Evolutionary conservation across 2,888 invertebrate genomes (phyloP).

Genomic region (Dilophus febrilis): DNA sequence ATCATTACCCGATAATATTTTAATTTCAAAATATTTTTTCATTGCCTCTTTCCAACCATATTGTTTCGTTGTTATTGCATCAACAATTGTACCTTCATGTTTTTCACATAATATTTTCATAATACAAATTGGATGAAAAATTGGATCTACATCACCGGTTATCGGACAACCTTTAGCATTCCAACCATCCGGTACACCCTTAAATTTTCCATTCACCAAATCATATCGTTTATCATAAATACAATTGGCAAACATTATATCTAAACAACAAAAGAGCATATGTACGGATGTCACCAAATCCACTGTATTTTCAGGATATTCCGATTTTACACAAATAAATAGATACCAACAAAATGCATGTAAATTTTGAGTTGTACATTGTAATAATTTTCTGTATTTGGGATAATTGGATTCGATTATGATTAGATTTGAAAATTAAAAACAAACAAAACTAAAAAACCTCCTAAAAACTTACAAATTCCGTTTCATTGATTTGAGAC

Average conservation of each 20-base stretch:
- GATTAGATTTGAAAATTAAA: too few relatives aligned
- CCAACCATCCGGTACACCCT: slow-evolving; percentile 41
- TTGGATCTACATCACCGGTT: slow-evolving; percentile 27
- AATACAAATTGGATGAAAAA: slow-evolving; percentile 74
- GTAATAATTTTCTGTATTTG: slow-evolving; percentile 36
- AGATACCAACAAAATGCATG: slow-evolving; percentile 92
- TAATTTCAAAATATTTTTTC: slow-evolving; percentile 53
- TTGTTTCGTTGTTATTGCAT: slow-evolving; percentile 80
- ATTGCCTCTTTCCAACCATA: slow-evolving; percentile 72
- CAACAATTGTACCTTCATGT: slow-evolving; percentile 66
- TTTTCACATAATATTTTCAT: slow-evolving; percentile 65
- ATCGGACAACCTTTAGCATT: slow-evolving; percentile 40
- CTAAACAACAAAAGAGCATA: slow-evolving; percentile 75
- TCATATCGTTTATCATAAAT: slow-evolving; percentile 62
- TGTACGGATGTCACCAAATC: slow-evolving; percentile 92
- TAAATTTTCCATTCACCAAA: slow-evolving; percentile 68
- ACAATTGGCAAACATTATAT: slow-evolving; percentile 78
- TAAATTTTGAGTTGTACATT: slow-evolving; percentile 65
- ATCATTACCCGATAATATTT: slow-evolving; percentile 44
- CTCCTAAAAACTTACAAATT: too few relatives aligned
- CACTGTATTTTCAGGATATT: slow-evolving; percentile 53
- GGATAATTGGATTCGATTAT: too few relatives aligned
- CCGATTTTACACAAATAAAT: slow-evolving; percentile 76
- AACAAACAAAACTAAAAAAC: too few relatives aligned
- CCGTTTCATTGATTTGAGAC: too few relatives aligned